Base-by-base conservation (phyloP, 2,888 invertebrate genomes). In the Dicranocentrus wangi region DNA sequence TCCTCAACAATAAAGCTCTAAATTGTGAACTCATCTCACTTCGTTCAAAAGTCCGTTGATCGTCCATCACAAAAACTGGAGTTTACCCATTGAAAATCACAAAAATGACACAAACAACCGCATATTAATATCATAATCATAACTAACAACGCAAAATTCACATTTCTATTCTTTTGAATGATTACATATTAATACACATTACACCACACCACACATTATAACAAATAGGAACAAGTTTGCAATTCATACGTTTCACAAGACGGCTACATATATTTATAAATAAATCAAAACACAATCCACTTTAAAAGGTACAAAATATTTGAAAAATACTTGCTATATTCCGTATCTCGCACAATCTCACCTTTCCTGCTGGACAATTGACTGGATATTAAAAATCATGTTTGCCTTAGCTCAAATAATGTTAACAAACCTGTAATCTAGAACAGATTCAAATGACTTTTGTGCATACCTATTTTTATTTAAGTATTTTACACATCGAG, bases 271-370 rank as follows among this genome's bases (percentile, higher is more conserved):
- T 32, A 32, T 32, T 32, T 32, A 32, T 32, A 32, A 32, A 32
- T 32, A 32, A 32, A 32, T 32, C 32, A 10, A 32, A 7, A 32
- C 21, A 13, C 53, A n/a, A n/a, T n/a, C n/a, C n/a, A n/a, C n/a
- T n/a, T n/a, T 53, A 53, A 53, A 60, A 60, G 60, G 60, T 28
- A 60, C 60, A 60, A 60, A 60, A 60, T 28, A 8, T 60, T 28
- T 60, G 60, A 60, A 60, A 60, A 60, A 60, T 60, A 60, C 32
- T 32, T 17, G 7, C 27, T 47, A n/a, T 47, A 47, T n/a, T 32
- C 32, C 32, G 3, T 32, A 32, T 32, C 32, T 32, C 10, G 32
- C 32, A 32, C 32, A 32, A n/a, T n/a, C n/a, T n/a, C n/a, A n/a
- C n/a, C 13, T 47, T 47, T 47, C 47, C n/a, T 10, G 47, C n/a